Evolutionary conservation across 2,113 vertebrate species (phyloP).

Genomic region (Brachyhypopomus gauderio): DNA sequence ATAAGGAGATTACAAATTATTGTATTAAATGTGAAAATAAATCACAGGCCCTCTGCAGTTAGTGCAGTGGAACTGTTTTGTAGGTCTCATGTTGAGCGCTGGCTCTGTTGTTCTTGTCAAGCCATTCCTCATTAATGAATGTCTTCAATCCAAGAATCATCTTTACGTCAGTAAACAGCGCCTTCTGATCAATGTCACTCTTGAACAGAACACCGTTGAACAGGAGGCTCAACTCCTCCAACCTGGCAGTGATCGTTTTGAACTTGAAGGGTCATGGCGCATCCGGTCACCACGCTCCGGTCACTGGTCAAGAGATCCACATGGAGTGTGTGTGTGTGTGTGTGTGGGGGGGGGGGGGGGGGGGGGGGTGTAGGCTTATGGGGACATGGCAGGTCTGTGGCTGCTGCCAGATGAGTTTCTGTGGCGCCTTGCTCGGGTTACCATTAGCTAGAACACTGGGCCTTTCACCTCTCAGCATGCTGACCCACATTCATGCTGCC

Average conservation of each 20-base stretch:
- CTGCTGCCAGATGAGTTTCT: conserved; percentile 23
- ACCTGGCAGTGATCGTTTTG: conserved; percentile 7
- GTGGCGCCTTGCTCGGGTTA: conserved; percentile 36
- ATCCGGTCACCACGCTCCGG: conserved; percentile 26
- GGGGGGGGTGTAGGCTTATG: neutral
- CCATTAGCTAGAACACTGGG: conserved; percentile 53
- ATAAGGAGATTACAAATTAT: neutral
- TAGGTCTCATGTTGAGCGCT: neutral
- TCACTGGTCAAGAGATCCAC: neutral
- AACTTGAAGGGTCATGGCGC: conserved; percentile 25
- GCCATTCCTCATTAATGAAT: neutral
- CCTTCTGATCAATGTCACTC: neutral
- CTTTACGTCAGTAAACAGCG: neutral
- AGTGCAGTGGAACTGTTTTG: neutral
- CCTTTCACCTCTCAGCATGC: conserved; percentile 55
- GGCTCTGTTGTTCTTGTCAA: neutral
- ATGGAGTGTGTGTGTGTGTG: neutral
- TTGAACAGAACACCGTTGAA: too few relatives aligned
- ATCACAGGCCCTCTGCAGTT: neutral
- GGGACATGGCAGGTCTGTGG: conserved; percentile 21
- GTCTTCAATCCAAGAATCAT: neutral
- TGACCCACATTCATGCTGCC: conserved; percentile 60
- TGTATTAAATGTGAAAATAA: neutral
- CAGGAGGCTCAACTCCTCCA: too few relatives aligned
- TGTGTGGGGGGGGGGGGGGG: neutral